Evolutionary conservation across 2,113 vertebrate genomes (phyloP), one percentile per base, ranked within the genome.

Genomic region (Vombatus ursinus): DNA sequence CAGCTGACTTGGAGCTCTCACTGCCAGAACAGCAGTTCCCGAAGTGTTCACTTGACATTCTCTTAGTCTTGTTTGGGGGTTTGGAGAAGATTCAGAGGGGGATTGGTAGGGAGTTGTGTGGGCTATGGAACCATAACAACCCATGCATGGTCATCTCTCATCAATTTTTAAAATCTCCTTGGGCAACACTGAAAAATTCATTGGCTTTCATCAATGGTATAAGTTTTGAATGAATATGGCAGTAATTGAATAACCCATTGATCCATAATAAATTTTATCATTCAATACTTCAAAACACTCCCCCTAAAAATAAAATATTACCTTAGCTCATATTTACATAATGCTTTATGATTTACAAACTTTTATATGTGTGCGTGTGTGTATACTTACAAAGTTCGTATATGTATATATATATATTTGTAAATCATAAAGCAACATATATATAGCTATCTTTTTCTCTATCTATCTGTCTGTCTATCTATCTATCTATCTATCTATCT

Each of bases 171-270:
- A 92, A 61, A 51, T 50, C 61, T 84, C 90, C 52, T 47, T 93
- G 48, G 96, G 91, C 24, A 93, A 24, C 89, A 61, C 6, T n/a
- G 90, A 50, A 50, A 91, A 0, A 89, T 3, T 28, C 10, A 77
- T 51, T 90, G 8, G 31, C 90, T 95, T 22, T 28, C 92, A 44
- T 93, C 95, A 24, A 22, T 44, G 37, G 3, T 91, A 2, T 84
- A 95, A 96, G 90, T 50, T 31, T 37, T 90, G 57, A 68, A 90
- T 16, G 54, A 95, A 54, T 68, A 14, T 3, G 5, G 47, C 49
- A 44, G 95, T 50, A 19, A 50, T 54, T 95, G 48, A 28, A 7
- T 57, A 3, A 57, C 96, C 68, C 54, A 77, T 92, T 96, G 49
- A 89, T 93, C 37, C 5, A 2, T 92, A 47, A 6, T 37, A 94